Evolutionary conservation across 2,888 invertebrate species (phyloP), one percentile per base, ranked within the genome.

Genomic region (Lycocerus yunnanus): DNA sequence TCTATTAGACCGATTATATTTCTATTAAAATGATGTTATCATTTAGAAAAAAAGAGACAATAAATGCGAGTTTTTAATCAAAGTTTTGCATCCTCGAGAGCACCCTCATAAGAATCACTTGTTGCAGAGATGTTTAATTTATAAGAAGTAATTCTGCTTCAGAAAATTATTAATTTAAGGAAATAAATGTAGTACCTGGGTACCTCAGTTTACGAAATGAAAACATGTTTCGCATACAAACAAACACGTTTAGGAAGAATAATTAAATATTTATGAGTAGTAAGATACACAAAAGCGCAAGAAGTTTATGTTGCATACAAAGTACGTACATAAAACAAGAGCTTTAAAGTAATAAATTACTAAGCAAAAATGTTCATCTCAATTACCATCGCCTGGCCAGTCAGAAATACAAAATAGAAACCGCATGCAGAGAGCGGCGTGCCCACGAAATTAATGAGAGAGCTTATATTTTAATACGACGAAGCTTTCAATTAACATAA

Each of bases 401-500:
- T 66, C 73, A 70, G 71, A 76, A 76, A 73, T 71, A 71, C 67
- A 73, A 66, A 76, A 73, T 71, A 71, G 73, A 71, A 76, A 73
- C 76, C 73, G 69, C 76, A 76, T 68, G 60, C 58, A 66, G 71
- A 69, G 70, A 63, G 59, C 70, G 66, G 73, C 76, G 66, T 69
- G 76, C 77, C 68, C 65, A 70, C 71, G 72, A 77, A 75, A 78
- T 78, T 78, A 78, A 78, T 78, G 76, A 77, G 73, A 59, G 69
- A 75, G 78, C 77, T 78, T 78, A 77, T 75, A 73, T 76, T 77
- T 78, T 78, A 77, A 78, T 78, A 78, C 77, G 71, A 70, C 71
- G 68, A 71, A 68, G 73, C 77, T 72, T 72, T 75, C 75, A 78
- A 78, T 78, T 78, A 78, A 75, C 78, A 78, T 78, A 78, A 78